These are phyloP conservation scores for Erebia epiphron DNA, from an alignment of 2,888 invertebrate species.

Conservation along the genomic window DNA sequence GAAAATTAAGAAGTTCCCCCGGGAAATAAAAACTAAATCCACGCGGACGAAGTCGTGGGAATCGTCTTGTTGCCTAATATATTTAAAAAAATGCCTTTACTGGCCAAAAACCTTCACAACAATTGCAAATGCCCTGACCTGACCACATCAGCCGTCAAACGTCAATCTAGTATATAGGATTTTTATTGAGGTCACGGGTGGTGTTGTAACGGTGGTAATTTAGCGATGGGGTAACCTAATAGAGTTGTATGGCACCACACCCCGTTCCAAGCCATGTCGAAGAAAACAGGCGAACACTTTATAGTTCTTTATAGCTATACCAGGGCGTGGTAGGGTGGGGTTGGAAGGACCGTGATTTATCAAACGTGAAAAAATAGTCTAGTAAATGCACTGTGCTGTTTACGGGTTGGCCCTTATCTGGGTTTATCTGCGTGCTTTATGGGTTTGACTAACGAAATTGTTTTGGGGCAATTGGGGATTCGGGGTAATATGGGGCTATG, in stretches of 20 bases:
- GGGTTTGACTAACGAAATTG: constrained; percentile 17
- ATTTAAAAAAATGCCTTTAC: too few relatives aligned
- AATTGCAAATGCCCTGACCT: neutral
- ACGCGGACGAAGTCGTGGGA: too few relatives aligned
- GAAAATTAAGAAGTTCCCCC: too few relatives aligned
- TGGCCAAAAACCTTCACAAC: too few relatives aligned
- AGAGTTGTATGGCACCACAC: constrained; percentile 68
- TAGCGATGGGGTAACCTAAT: constrained; percentile 53
- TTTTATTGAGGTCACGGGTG: constrained; percentile 36
- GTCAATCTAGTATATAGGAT: constrained; percentile 37
- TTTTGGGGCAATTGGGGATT: neutral
- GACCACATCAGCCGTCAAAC: neutral
- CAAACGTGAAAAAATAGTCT: constrained; percentile 40
- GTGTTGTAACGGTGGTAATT: constrained; percentile 40
- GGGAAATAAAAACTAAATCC: too few relatives aligned
- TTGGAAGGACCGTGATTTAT: constrained; percentile 68
- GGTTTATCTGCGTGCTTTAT: constrained; percentile 34
- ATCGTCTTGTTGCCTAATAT: too few relatives aligned
- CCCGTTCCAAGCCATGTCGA: constrained; percentile 68
- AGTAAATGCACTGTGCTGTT: constrained; percentile 36
- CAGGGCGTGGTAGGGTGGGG: constrained; percentile 65
- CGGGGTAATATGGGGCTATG: neutral
- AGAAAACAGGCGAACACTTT: constrained; percentile 67
- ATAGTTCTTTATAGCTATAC: constrained; percentile 41
- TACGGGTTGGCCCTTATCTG: constrained; percentile 36